Base-by-base conservation (phyloP, 2,113 vertebrate genomes). In the Paedocypris sp. region DNA sequence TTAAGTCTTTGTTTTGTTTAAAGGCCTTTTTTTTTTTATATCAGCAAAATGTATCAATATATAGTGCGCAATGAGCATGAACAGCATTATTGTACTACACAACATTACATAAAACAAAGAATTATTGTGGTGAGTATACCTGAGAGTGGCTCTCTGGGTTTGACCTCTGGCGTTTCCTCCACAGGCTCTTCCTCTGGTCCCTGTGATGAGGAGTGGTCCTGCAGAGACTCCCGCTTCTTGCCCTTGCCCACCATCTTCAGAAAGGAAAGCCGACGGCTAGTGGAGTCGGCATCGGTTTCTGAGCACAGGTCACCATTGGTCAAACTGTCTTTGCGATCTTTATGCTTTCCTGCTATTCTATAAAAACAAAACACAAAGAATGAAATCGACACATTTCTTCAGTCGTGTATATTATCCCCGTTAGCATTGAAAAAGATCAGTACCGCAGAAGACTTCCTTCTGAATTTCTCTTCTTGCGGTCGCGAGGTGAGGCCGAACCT, bases 361-460 rank as follows among this genome's bases (percentile, higher is more conserved):
- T 18, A 22, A 18, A 18, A 12, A 33, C 15, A 43, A 36, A 9
- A 19, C 45, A 7, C 16, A 13, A 13, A n/a, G 53, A 3, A 1
- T 2, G 16, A 36, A 4, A 42, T 10, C 13, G 29, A 38, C 28
- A 60, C 1, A 19, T 19, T 39, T 18, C 9, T 9, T 12, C 1
- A 12, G 7, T n/a, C n/a, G n/a, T n/a, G n/a, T n/a, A n/a, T n/a
- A n/a, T n/a, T n/a, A 36, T 36, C 36, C 13, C 13, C 8, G 3
- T 42, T 20, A 15, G 8, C 31, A n/a, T 9, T 22, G 12, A 11
- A 1, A 41, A 2, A n/a, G 25, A 31, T 10, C 39, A 11, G n/a
- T 69, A 81, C 81, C 86, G 77, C 41, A 87, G 65, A 39, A 92
- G 61, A 63, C 89, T 88, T 10, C 92, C 92, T 8, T 93, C 92